Percentiles rank a stretch among this genome's conserved stretches.
Conservation (phyloP, 2,888 invertebrate genomes). For the Drosophila prostipennis region DNA sequence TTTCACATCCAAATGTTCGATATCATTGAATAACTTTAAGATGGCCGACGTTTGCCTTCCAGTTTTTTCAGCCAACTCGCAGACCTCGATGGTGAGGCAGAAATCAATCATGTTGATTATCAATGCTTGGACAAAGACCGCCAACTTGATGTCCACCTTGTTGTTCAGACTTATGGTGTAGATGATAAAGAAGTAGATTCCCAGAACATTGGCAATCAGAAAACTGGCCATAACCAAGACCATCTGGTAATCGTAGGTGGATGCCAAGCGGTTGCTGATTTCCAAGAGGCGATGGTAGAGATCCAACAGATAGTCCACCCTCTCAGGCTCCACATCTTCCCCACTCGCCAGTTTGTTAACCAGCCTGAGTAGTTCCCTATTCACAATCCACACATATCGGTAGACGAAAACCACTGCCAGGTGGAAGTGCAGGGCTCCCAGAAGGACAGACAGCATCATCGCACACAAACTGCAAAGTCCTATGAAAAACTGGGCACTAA, state of each 20-base stretch:
- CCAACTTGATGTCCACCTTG: no score
- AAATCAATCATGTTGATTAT: no score
- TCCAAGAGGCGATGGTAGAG: slow-evolving; percentile 40
- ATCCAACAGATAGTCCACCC: slow-evolving; percentile 18
- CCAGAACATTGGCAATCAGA: slow-evolving; percentile 37
- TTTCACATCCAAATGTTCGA: no score
- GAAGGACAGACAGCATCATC: slow-evolving; percentile 12
- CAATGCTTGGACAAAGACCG: no score
- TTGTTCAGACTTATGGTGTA: no score
- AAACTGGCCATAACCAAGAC: slow-evolving; percentile 37
- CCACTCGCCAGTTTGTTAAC: slow-evolving; percentile 1
- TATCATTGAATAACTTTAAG: no score
- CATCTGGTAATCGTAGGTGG: slow-evolving; percentile 49
- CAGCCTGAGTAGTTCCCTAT: slow-evolving; percentile 37
- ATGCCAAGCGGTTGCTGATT: slow-evolving; percentile 34
- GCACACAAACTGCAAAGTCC: slow-evolving; percentile 1
- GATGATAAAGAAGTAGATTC: no score
- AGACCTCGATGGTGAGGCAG: no score
- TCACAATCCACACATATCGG: slow-evolving; percentile 51
- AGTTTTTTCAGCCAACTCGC: no score
- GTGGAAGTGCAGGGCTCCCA: slow-evolving; percentile 49
- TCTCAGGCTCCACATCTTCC: neutral
- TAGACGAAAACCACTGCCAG: slow-evolving; percentile 48
- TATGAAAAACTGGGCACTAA: neutral
- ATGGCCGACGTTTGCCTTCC: no score